Evolutionary conservation across 2,797 vertebrate species (phyloP).

Genomic region (Gouania willdenowi): DNA sequence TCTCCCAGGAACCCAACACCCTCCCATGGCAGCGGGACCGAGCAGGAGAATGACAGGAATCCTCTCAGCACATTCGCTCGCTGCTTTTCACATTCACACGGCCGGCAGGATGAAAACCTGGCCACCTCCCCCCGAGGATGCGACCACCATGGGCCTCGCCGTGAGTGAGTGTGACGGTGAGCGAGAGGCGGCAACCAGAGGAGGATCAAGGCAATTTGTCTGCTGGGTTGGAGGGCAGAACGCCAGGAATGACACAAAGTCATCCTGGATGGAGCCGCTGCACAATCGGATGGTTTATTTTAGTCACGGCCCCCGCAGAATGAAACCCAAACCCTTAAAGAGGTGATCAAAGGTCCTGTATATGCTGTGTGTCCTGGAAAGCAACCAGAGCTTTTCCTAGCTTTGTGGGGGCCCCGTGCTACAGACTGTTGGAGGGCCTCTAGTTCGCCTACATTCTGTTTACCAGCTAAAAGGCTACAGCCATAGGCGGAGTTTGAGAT

Average conservation of each 20-base stretch:
- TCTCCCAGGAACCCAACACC: conserved; percentile 73
- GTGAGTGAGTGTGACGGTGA: conserved; percentile 26
- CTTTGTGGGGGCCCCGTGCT: too few relatives aligned
- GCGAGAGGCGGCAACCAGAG: conserved; percentile 42
- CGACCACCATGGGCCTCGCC: conserved; percentile 49
- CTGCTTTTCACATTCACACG: conserved; percentile 76
- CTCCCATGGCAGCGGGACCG: conserved; percentile 52
- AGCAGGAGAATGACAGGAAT: conserved; percentile 71
- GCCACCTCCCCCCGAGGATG: conserved; percentile 45
- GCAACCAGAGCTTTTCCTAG: too few relatives aligned
- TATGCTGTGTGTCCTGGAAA: conserved; percentile 44
- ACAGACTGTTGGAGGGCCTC: too few relatives aligned
- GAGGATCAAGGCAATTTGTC: conserved; percentile 62
- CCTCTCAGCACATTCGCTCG: conserved; percentile 69
- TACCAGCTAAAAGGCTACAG: too few relatives aligned
- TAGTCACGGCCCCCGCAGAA: conserved; percentile 52
- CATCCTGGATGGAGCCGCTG: conserved; percentile 56
- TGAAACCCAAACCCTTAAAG: conserved; percentile 53
- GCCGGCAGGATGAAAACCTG: conserved; percentile 60
- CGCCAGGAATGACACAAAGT: conserved; percentile 62
- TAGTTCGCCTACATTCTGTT: too few relatives aligned
- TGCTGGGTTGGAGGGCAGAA: conserved; percentile 52
- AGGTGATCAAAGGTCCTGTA: conserved; percentile 60
- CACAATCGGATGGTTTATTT: conserved; percentile 65
- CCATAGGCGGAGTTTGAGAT: too few relatives aligned